Evolutionary conservation across 1,140 invertebrate species (phyloP), one percentile per base, ranked within the genome.

Genomic region (Campoletis sonorensis): DNA sequence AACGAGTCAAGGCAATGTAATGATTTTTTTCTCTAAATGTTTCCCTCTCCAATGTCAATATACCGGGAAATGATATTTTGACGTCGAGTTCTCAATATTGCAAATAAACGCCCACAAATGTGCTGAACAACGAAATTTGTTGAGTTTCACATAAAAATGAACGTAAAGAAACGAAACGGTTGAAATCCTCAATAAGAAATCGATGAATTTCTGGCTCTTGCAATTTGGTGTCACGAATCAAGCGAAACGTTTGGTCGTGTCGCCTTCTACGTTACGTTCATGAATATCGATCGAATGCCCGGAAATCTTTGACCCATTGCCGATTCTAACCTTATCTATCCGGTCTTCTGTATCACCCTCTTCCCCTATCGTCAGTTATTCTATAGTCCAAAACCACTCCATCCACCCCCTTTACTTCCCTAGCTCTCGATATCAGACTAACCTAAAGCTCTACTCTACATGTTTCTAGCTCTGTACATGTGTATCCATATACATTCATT

Each of bases 221-320:
- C 51, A 13, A 61, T 76, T 76, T 51, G 3, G 30, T 27, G 30
- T 26, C 73, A 58, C 23, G 51, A 76, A 27, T 58, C 51, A 11
- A 16, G 58, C 10, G 73, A 76, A 61, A 51, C 33, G 58, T 64
- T 16, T 64, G 30, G 18, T 40, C 26, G 49, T 49, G 72, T 23
- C 16, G 30, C 49, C 26, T 77, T 45, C 1, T 45, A 45, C 51
- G 30, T 77, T 54, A 54, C 40, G 54, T 77, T 77, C 61, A 40
- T 54, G 51, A 30, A 54, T 18, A 77, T 77, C 75, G 75, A 77
- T 77, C 75, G 33, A 64, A 77, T 77, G 33, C 27, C 18, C 51
- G 75, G 54, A 30, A 75, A 77, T 77, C 75, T 54, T 26, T 64
- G n/a, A 54, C 30, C 27, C 30, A 54, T 73, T 67, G n/a, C 61